Evolutionary conservation across 2,888 invertebrate species (phyloP).

Genomic region (Emmelina monodactyla): DNA sequence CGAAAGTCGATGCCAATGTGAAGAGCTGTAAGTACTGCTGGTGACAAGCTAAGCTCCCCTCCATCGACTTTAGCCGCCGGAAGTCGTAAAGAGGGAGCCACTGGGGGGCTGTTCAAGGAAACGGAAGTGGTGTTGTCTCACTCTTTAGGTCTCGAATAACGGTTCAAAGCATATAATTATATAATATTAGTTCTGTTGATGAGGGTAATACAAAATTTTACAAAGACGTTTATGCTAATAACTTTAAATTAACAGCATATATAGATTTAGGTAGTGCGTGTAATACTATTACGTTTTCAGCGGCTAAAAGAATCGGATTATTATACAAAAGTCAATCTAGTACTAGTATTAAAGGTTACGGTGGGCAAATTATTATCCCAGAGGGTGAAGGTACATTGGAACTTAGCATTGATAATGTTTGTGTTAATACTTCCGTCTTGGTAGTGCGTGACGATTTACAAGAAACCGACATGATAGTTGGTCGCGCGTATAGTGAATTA

Average conservation of each 20-base stretch:
- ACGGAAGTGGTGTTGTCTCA: too few relatives aligned
- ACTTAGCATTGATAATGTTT: slow-evolving; percentile 5
- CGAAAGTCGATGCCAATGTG: too few relatives aligned
- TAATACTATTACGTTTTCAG: slow-evolving; percentile 6
- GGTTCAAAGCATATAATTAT: too few relatives aligned
- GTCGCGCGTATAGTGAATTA: slow-evolving; percentile 6
- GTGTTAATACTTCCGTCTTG: slow-evolving; percentile 1
- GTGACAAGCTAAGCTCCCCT: too few relatives aligned
- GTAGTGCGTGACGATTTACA: slow-evolving; percentile 4
- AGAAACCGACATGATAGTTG: slow-evolving; percentile 7
- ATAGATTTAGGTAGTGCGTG: slow-evolving; percentile 2
- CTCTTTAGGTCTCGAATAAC: too few relatives aligned
- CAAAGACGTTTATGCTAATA: not conserved
- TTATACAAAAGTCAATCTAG: slow-evolving; percentile 1
- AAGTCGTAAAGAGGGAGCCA: too few relatives aligned
- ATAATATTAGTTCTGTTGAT: not conserved
- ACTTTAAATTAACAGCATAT: not conserved
- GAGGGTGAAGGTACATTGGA: slow-evolving; percentile 3
- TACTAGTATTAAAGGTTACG: slow-evolving; percentile 7
- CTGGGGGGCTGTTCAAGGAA: too few relatives aligned
- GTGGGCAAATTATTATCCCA: slow-evolving; percentile 7
- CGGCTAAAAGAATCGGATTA: slow-evolving; percentile 3
- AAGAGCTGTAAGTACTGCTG: too few relatives aligned
- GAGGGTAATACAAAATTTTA: not conserved
- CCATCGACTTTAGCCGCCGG: too few relatives aligned